Evolutionary conservation across 2,113 vertebrate species (phyloP).

Genomic region (Trogon surrucura): DNA sequence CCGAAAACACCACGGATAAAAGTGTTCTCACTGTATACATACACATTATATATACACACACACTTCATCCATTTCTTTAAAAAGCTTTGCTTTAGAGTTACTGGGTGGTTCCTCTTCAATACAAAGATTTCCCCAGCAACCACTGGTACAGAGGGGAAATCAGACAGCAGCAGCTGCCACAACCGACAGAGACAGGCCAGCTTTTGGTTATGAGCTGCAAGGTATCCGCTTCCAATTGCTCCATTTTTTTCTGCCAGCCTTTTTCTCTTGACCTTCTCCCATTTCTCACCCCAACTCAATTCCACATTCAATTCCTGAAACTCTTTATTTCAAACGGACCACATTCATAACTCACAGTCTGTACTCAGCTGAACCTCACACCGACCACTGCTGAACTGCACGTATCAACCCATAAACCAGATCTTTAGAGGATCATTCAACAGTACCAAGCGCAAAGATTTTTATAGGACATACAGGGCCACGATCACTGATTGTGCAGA

Average conservation of each 20-base stretch:
- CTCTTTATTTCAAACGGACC: background rate
- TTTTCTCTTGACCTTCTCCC: background rate
- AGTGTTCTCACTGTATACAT: background rate
- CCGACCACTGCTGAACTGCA: background rate
- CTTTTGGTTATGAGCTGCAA: background rate
- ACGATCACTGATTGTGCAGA: background rate
- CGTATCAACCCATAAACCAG: background rate
- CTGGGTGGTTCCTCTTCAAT: background rate
- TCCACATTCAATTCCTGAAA: background rate
- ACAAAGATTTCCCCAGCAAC: background rate
- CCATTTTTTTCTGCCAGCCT: background rate
- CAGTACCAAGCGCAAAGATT: background rate
- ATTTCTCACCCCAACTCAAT: background rate
- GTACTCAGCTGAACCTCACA: background rate
- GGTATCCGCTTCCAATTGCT: background rate
- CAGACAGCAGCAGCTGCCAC: background rate
- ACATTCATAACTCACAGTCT: background rate
- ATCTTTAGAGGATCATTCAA: background rate
- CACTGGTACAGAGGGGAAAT: background rate
- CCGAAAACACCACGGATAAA: background rate
- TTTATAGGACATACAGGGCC: background rate
- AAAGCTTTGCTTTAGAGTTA: background rate
- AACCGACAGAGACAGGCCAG: background rate
- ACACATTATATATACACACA: background rate
- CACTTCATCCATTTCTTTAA: background rate